A percentile compares a stretch with the other conserved stretches of the same genome.
Conservation (phyloP, 2,797 vertebrate genomes). For the Hoplostethus atlanticus region DNA sequence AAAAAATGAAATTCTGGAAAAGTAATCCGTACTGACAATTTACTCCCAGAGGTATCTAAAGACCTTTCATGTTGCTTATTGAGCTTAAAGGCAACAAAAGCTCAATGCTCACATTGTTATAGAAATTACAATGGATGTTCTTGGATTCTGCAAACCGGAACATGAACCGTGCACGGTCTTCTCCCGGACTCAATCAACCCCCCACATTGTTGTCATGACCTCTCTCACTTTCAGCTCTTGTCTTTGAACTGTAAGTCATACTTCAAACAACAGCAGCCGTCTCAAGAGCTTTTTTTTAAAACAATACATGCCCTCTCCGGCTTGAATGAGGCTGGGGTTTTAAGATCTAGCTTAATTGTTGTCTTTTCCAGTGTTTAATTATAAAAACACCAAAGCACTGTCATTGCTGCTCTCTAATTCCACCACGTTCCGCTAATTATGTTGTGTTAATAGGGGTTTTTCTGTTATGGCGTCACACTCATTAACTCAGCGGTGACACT, state of each 20-base stretch:
- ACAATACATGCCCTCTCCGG: slow-evolving; percentile 76
- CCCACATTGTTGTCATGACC: slow-evolving; percentile 58
- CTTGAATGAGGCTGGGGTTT: slow-evolving; percentile 60
- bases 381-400: slow-evolving; percentile 72
- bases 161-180: not conserved
- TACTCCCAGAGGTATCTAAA: not conserved
- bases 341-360: slow-evolving; percentile 79
- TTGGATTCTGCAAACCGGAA: slow-evolving; percentile 17
- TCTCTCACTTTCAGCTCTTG: slow-evolving; percentile 64
- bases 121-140: slow-evolving; percentile 10
- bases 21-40: too few relatives aligned
- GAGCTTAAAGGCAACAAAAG: slow-evolving; percentile 7
- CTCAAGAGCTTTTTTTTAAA: slow-evolving; percentile 68
- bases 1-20: too few relatives aligned
- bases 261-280: slow-evolving; percentile 52
- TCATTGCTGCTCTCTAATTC: slow-evolving; percentile 69
- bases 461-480: slow-evolving; percentile 72
- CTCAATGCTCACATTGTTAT: not conserved
- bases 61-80: slow-evolving; percentile 17
- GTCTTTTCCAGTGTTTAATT: slow-evolving; percentile 77
- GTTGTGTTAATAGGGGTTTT: slow-evolving; percentile 73
- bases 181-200: slow-evolving; percentile 4
- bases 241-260: slow-evolving; percentile 71
- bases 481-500: slow-evolving; percentile 81
- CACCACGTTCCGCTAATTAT: slow-evolving; percentile 80